phyloP scores from a whole-genome alignment of 2,888 invertebrate genomes.

The Conus canariensis region DNA sequence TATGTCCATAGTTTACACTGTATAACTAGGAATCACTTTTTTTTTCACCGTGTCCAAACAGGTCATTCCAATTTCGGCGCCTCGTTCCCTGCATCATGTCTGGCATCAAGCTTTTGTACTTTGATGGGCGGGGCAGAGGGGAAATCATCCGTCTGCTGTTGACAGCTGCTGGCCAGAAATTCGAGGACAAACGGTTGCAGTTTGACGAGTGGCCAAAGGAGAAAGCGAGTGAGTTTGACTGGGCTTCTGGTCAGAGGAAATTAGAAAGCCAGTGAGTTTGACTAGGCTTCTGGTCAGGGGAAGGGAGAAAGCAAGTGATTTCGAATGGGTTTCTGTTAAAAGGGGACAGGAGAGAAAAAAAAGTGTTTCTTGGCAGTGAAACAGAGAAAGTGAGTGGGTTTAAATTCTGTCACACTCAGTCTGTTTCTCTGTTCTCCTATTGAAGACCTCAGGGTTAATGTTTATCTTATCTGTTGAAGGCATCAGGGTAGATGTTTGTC shows the following conservation, averaged over 20 bases:
- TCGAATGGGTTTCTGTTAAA: too few species aligned
- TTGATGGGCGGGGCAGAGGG: constrained; percentile 8
- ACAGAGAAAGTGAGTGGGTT: too few species aligned
- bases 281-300: too few species aligned
- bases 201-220: not conserved
- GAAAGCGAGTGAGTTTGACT: constrained; percentile 1
- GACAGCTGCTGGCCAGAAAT: constrained; percentile 18
- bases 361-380: too few species aligned
- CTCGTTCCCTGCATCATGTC: not conserved
- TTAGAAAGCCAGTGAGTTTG: not conserved
- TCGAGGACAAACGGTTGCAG: not conserved
- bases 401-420: too few species aligned
- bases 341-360: too few species aligned
- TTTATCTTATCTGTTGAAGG: too few species aligned
- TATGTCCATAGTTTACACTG: too few species aligned
- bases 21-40: not conserved
- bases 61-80: not conserved
- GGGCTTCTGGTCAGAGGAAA: not conserved
- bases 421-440: too few species aligned
- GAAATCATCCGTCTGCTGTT: constrained; percentile 4
- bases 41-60: not conserved
- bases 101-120: constrained; percentile 20
- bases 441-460: too few species aligned
- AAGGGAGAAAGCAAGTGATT: too few species aligned
- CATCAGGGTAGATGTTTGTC: too few species aligned